Conservation (phyloP, 2,888 invertebrate genomes). For the Eupsilia transversa region DNA sequence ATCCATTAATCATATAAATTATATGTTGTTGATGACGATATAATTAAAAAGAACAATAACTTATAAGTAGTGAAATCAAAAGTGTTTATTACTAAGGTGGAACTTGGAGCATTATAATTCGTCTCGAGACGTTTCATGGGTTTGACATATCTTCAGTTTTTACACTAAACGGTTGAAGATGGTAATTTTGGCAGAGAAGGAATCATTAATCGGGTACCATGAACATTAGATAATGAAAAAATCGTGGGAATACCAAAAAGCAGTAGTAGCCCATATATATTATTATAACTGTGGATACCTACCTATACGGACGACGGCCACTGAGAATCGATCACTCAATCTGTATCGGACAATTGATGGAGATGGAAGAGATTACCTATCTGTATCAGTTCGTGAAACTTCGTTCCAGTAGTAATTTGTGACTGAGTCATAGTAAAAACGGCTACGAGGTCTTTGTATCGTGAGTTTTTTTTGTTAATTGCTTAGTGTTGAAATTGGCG, state of each 20-base stretch:
- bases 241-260: neutral
- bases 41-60: neutral
- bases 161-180: neutral
- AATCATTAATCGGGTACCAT: no score
- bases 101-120: neutral
- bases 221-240: neutral
- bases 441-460: neutral
- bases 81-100: no score
- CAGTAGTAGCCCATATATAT: neutral
- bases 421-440: constrained; percentile 17
- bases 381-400: constrained; percentile 31
- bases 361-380: constrained; percentile 42
- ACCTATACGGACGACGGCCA: neutral
- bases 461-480: neutral
- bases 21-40: constrained; percentile 1
- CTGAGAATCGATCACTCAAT: constrained; percentile 41
- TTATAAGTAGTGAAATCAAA: neutral
- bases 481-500: neutral
- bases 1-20: neutral
- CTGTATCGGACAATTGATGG: constrained; percentile 37
- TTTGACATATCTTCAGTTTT: neutral
- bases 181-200: neutral
- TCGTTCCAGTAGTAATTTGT: constrained; percentile 4
- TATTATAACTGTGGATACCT: constrained; percentile 13
- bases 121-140: neutral